Evolutionary conservation across 1,140 invertebrate species (phyloP), one percentile per base, ranked within the genome.

Genomic region (Microplitis mediator): DNA sequence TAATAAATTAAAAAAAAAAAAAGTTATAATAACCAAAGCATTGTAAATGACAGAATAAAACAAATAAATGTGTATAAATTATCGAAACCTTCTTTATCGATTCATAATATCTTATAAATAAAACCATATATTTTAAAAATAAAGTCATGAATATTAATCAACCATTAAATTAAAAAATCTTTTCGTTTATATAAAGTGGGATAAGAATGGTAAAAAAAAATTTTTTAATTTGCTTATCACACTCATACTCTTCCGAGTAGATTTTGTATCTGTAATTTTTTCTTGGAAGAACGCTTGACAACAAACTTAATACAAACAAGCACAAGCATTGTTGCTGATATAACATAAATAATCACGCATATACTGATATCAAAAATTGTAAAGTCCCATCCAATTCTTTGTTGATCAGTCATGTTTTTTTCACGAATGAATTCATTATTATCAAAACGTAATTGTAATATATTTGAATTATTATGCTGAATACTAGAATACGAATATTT

Each of bases 261-360:
- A 78, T 87, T 89, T 84, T 92, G 89, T 75, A 91, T 87, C 77
- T 92, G 92, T 63, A 86, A 82, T 82, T 92, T 93, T 85, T 92
- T 94, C 78, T 89, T 90, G 80, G 92, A 92, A 72, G 89, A 90
- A 80, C 89, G 88, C 81, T 90, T 92, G 64, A 92, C 89, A 67
- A 92, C 88, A 82, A 95, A 94, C 81, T 93, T 91, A 79, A 93
- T 92, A 82, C 95, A 94, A 66, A 95, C 91, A 69, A 94, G 69
- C 70, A 94, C 88, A 72, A 95, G 88, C 79, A 95, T 91, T 51
- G 88, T 76, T 60, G 92, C 90, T 71, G 92, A 94, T 39, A 89
- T 84, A 36, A 92, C 80, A 79, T 95, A 95, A 23, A 95, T 84
- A 31, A 94, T 80, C 73, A 94, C 90, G 83, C 93, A 94, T 79